Conservation (phyloP, 2,888 invertebrate genomes). For the Morinoia aosen region DNA sequence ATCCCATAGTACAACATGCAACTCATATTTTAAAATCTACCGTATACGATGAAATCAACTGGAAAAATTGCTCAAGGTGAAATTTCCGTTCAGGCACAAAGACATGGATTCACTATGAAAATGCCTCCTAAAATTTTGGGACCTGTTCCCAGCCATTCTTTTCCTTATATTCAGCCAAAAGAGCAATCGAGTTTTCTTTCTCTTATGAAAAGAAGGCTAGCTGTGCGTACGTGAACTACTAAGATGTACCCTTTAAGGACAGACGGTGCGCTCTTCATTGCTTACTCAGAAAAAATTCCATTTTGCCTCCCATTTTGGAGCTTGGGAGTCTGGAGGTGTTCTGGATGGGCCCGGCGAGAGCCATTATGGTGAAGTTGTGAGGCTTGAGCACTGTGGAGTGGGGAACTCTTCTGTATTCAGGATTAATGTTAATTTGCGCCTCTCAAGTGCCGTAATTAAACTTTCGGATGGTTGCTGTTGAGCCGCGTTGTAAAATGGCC, state of each 20-base stretch:
- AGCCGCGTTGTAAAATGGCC: background rate
- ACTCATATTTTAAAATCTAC: too few relatives aligned
- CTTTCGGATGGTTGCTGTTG: background rate
- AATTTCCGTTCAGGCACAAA: too few relatives aligned
- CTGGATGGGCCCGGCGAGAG: background rate
- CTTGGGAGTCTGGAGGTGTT: background rate
- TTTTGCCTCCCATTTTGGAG: background rate
- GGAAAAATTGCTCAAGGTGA: too few relatives aligned
- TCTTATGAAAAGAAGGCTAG: background rate
- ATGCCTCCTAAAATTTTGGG: too few relatives aligned
- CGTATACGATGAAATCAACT: too few relatives aligned
- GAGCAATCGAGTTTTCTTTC: background rate
- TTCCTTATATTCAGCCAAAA: background rate
- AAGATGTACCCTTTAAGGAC: background rate
- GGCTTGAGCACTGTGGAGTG: background rate
- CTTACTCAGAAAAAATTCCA: background rate
- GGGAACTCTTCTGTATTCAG: conserved; percentile 23
- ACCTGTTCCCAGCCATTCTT: too few relatives aligned
- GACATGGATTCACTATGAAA: too few relatives aligned
- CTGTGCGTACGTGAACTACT: background rate
- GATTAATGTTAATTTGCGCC: conserved; percentile 37
- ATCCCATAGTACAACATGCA: too few relatives aligned
- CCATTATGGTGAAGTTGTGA: conserved; percentile 25
- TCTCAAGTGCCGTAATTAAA: conserved; percentile 20
- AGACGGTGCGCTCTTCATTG: background rate